A percentile compares a stretch with the other conserved stretches of the same genome.
Conservation (phyloP, 2,113 vertebrate genomes). For the Corydoras sp. region DNA sequence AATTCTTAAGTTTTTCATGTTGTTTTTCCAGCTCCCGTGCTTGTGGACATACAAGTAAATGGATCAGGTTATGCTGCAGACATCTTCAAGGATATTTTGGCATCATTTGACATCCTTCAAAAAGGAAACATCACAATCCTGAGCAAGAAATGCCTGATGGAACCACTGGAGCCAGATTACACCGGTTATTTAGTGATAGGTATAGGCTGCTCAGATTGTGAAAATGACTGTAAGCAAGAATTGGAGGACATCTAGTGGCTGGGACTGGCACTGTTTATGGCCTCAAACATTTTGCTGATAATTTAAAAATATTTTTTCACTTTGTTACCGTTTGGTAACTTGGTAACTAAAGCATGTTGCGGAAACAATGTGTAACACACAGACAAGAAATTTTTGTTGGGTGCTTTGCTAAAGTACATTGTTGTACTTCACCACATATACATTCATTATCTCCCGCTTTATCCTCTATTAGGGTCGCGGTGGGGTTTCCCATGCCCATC, state of each 20-base stretch:
- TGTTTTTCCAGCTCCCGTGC: conserved; percentile 60
- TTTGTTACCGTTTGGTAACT: too few species aligned
- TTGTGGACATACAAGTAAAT: conserved; percentile 59
- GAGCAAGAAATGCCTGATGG: conserved; percentile 69
- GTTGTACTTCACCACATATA: too few species aligned
- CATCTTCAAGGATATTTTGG: conserved; percentile 75
- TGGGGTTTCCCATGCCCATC: too few species aligned
- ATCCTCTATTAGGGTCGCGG: too few species aligned
- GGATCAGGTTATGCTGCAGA: conserved; percentile 73
- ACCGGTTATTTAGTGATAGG: conserved; percentile 58
- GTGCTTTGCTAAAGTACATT: too few species aligned
- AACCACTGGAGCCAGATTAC: conserved; percentile 64
- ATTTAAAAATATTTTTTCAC: too few species aligned
- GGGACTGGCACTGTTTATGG: not conserved
- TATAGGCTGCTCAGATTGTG: conserved; percentile 29
- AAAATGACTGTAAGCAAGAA: not conserved
- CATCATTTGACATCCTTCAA: conserved; percentile 73
- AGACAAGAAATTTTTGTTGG: too few species aligned
- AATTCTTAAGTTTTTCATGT: not conserved
- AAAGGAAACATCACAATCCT: conserved; percentile 73
- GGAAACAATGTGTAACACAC: too few species aligned
- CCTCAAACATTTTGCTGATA: not conserved
- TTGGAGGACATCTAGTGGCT: conserved; percentile 41
- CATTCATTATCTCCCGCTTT: too few species aligned
- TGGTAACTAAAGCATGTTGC: too few species aligned